Percentiles rank a stretch among this genome's conserved stretches.
These are phyloP conservation scores for Aphis craccivora DNA, from an alignment of 1,140 invertebrate species.

Conservation along the genomic window DNA sequence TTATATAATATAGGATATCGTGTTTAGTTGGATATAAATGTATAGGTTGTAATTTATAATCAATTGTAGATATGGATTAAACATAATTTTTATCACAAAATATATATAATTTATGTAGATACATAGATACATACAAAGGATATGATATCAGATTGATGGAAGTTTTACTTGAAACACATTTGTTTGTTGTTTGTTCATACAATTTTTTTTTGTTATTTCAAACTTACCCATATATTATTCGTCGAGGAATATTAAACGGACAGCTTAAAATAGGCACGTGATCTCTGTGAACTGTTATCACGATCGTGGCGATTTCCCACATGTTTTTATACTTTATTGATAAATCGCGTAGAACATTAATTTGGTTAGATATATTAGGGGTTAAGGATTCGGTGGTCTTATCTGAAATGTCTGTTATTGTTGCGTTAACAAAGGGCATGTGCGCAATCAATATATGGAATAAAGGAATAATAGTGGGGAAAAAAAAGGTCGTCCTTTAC, in stretches of 20 bases:
- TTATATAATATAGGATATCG: not conserved
- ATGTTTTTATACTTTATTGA: not conserved
- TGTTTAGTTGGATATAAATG: not conserved
- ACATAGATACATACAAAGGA: not conserved
- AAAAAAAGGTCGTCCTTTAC: conserved; percentile 16
- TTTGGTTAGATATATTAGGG: not conserved
- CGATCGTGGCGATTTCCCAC: not conserved
- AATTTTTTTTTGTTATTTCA: not conserved
- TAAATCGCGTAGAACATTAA: conserved; percentile 38
- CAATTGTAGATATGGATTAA: too few relatives aligned
- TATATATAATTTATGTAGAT: not conserved
- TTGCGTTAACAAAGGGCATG: conserved; percentile 29
- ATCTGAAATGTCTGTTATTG: conserved; percentile 47
- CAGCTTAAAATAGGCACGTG: not conserved
- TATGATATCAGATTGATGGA: not conserved
- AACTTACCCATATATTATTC: not conserved
- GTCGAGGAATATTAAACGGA: not conserved
- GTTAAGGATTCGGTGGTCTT: not conserved
- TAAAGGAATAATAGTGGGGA: conserved; percentile 19
- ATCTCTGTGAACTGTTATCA: not conserved
- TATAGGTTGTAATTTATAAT: not conserved
- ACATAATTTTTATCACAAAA: not conserved
- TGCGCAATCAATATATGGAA: not conserved
- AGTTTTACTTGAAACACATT: not conserved
- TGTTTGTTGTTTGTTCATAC: too few relatives aligned